phyloP scores from a whole-genome alignment of 2,113 vertebrate species.

The Leptocoma aspasia region DNA sequence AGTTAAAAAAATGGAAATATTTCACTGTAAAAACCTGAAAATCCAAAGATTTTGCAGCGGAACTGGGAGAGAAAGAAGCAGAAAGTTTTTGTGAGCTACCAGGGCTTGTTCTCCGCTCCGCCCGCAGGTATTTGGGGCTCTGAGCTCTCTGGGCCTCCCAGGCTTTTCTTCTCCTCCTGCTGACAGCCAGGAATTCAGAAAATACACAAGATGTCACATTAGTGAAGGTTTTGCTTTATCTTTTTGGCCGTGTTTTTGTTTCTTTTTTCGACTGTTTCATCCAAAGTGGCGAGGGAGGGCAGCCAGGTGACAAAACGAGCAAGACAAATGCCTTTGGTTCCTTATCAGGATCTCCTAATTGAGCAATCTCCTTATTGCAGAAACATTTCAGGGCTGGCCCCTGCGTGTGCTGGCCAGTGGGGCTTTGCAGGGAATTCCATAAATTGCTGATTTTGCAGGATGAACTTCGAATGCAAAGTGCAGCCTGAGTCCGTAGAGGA shows the following conservation, averaged over 20 bases:
- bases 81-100: background rate
- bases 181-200: slow-evolving; percentile 42
- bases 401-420: background rate
- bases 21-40: background rate
- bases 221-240: background rate
- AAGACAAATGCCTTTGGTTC: background rate
- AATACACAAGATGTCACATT: background rate
- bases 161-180: background rate
- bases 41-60: background rate
- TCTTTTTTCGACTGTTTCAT: background rate
- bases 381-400: background rate
- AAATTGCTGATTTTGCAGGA: slow-evolving; percentile 14
- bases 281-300: background rate
- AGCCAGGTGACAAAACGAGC: background rate
- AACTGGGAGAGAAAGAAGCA: background rate
- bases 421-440: background rate
- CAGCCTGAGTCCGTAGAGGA: background rate
- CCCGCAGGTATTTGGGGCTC: slow-evolving; percentile 4
- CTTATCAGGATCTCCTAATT: background rate
- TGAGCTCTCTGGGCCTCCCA: background rate
- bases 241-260: slow-evolving; percentile 2
- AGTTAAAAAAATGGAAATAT: background rate
- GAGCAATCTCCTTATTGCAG: background rate
- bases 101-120: background rate
- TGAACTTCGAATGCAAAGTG: background rate